A percentile compares a stretch with the other conserved stretches of the same genome.
Evolutionary conservation across 2,888 invertebrate genomes (phyloP).

Genomic region (Lepetodrilus schrolli): DNA sequence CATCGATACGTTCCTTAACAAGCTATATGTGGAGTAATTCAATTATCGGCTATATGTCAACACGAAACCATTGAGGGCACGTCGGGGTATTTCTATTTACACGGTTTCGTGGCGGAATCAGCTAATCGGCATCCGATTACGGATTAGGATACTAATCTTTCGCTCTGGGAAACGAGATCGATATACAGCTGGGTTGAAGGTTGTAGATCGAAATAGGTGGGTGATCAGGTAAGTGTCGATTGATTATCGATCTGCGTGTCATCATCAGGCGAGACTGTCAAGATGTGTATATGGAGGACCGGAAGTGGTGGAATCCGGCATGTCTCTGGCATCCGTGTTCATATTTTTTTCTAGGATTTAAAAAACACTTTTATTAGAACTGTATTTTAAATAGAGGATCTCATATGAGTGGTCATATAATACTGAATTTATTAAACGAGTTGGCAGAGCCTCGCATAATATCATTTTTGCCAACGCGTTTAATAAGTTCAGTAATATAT

Average conservation of each 20-base stretch:
- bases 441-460: no score
- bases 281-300: no score
- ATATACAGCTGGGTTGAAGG: neutral
- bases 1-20: neutral
- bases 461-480: no score
- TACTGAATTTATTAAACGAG: no score
- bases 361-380: no score
- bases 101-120: neutral
- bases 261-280: neutral
- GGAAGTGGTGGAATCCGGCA: no score
- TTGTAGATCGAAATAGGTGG: neutral
- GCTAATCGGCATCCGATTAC: neutral
- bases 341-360: no score
- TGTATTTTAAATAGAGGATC: no score
- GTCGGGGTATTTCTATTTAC: neutral
- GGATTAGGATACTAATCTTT: slow-evolving; percentile 4
- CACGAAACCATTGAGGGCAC: neutral
- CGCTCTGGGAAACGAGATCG: neutral
- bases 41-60: no score
- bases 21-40: neutral
- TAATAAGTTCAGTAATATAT: no score
- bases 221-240: neutral
- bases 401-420: no score
- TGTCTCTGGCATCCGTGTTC: no score
- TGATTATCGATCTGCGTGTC: neutral